A percentile compares a stretch with the other conserved stretches of the same genome.
phyloP scores from a whole-genome alignment of 1,140 invertebrate genomes.

The Brachionus sp. region DNA sequence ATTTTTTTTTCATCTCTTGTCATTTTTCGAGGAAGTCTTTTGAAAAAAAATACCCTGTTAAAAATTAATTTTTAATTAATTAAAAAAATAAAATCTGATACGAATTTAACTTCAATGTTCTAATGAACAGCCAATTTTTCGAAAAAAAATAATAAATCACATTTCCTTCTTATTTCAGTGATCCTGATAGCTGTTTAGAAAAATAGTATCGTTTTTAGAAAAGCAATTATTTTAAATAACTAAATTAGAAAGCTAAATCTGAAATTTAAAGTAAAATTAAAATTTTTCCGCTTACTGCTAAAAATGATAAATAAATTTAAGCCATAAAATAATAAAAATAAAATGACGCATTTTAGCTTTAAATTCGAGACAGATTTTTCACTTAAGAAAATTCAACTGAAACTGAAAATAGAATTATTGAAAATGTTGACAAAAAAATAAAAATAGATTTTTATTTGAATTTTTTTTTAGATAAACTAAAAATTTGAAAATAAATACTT shows the following conservation, averaged over 20 bases:
- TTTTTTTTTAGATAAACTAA: too few relatives aligned
- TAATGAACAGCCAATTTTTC: neutral
- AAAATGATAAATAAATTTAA: neutral
- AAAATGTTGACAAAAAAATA: too few relatives aligned
- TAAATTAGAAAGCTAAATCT: neutral
- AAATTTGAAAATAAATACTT: too few relatives aligned
- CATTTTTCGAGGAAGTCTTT: neutral
- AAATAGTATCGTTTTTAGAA: neutral
- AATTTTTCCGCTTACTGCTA: neutral
- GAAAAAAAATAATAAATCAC: neutral
- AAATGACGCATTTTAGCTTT: neutral
- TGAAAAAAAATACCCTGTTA: neutral
- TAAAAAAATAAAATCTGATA: neutral
- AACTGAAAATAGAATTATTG: too few relatives aligned
- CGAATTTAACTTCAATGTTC: too few relatives aligned
- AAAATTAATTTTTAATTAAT: neutral
- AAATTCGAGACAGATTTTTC: neutral
- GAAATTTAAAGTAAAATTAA: neutral
- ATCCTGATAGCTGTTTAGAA: neutral
- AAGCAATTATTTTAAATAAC: neutral
- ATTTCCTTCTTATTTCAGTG: neutral
- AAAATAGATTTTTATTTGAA: too few relatives aligned
- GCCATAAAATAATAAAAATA: neutral
- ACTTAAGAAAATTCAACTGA: neutral
- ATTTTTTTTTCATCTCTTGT: neutral